Conservation (phyloP, 30 jellyfish, hydroid and myxozoan species). For the Sanderia malayensis region DNA sequence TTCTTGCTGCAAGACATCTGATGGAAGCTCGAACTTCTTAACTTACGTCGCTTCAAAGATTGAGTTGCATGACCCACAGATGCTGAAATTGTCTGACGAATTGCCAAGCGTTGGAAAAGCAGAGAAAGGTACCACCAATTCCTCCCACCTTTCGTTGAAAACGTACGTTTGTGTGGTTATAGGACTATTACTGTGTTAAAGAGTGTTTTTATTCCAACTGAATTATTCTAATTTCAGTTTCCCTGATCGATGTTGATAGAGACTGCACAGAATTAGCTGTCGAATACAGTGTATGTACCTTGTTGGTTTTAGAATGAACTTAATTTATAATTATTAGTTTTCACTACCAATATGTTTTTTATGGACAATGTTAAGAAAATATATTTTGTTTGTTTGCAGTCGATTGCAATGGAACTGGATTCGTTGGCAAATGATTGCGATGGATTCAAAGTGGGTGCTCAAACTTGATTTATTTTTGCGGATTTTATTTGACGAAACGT, state of each 20-base stretch:
- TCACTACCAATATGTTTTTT: too few species aligned
- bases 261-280: constrained; percentile 57
- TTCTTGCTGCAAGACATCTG: constrained; percentile 47
- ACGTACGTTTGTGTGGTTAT: too few species aligned
- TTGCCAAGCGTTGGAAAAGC: constrained; percentile 45
- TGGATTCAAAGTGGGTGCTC: constrained; percentile 14
- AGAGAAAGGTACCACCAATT: constrained; percentile 57
- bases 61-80: constrained; percentile 16
- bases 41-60: constrained; percentile 34
- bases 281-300: constrained; percentile 32
- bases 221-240: constrained; percentile 19
- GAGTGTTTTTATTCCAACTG: neutral
- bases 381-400: constrained; percentile 13
- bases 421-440: constrained; percentile 30
- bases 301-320: too few species aligned
- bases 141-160: too few species aligned
- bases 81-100: constrained; percentile 35
- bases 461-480: too few species aligned
- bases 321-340: too few species aligned
- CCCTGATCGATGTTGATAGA: constrained; percentile 49
- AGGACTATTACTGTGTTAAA: too few species aligned
- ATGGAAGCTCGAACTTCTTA: constrained; percentile 41
- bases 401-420: constrained; percentile 48
- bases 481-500: too few species aligned
- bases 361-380: too few species aligned